Evolutionary conservation across 2,113 vertebrate genomes (phyloP).

Genomic region (Chinchilla lanigera): DNA sequence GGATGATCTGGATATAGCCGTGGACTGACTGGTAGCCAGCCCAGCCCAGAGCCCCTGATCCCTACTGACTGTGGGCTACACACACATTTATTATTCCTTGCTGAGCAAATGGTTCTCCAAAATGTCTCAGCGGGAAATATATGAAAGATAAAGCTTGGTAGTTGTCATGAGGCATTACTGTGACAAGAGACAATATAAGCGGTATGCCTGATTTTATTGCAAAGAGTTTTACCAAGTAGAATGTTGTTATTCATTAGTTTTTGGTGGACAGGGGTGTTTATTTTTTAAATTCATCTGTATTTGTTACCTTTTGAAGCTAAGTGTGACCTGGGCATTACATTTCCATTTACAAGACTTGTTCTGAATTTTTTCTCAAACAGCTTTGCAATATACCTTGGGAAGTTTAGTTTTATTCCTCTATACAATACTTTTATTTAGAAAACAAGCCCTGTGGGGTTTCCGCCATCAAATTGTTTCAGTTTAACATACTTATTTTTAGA

Average conservation of each 20-base stretch:
- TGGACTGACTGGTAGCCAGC: no score
- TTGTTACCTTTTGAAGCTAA: neutral
- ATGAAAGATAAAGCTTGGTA: neutral
- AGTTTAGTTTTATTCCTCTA: neutral
- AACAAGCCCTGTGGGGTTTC: neutral
- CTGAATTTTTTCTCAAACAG: neutral
- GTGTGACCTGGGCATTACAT: neutral
- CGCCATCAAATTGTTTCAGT: neutral
- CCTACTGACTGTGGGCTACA: neutral
- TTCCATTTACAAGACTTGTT: neutral
- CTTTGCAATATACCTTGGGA: neutral
- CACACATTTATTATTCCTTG: neutral
- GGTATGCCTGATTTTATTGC: neutral
- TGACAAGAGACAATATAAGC: neutral
- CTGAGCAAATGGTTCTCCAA: neutral
- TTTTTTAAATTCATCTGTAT: neutral
- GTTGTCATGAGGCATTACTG: neutral
- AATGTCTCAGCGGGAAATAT: neutral
- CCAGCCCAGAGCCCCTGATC: neutral
- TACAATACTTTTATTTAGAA: neutral
- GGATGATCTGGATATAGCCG: neutral
- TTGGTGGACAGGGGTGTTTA: neutral
- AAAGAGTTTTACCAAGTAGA: slow-evolving; percentile 10
- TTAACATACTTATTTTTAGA: neutral
- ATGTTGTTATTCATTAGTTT: neutral